phyloP scores from a whole-genome alignment of 2,113 vertebrate species.

The Alosa alosa region DNA sequence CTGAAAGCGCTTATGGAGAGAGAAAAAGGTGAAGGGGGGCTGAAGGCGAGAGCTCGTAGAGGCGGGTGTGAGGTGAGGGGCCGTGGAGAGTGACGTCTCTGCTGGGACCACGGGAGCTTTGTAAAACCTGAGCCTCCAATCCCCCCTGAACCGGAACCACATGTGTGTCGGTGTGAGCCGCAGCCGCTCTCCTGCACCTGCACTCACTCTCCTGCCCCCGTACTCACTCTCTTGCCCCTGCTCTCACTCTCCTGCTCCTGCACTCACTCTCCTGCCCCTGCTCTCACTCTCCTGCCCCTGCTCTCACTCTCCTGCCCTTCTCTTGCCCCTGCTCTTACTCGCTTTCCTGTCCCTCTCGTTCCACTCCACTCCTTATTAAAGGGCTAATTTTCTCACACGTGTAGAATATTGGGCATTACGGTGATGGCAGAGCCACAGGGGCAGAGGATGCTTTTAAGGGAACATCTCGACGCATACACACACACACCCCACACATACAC shows the following conservation, averaged over 20 bases:
- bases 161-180: not conserved
- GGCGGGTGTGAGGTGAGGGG: not conserved
- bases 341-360: too few relatives aligned
- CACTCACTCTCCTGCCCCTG: too few relatives aligned
- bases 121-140: constrained; percentile 31
- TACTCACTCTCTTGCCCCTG: too few relatives aligned
- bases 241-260: too few relatives aligned
- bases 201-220: too few relatives aligned
- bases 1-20: too few relatives aligned
- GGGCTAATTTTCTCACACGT: constrained; percentile 25
- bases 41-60: not conserved
- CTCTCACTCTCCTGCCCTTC: too few relatives aligned
- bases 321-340: too few relatives aligned
- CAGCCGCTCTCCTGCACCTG: too few relatives aligned
- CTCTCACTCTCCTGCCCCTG: too few relatives aligned
- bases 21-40: not conserved
- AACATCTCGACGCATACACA: not conserved
- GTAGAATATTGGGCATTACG: constrained; percentile 23
- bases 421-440: not conserved
- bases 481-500: not conserved
- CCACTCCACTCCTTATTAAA: not conserved
- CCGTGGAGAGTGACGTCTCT: not conserved
- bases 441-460: not conserved
- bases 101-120: constrained; percentile 21
- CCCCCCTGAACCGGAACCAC: constrained; percentile 30